Evolutionary conservation across 2,888 invertebrate species (phyloP), one percentile per base, ranked within the genome.

Genomic region (Thereva nobilitata): DNA sequence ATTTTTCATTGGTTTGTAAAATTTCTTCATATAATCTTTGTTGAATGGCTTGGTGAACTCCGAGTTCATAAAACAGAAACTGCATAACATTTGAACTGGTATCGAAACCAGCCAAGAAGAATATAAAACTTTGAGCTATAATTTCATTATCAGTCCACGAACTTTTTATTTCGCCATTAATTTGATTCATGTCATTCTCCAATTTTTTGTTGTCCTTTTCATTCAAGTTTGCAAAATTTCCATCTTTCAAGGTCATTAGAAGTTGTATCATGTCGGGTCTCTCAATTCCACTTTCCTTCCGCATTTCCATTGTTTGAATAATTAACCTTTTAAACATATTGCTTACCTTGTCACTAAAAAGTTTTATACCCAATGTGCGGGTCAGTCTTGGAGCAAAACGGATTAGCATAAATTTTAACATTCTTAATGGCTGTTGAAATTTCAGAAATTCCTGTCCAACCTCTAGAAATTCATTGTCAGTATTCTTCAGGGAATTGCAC

Each of bases 81-180:
- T 82, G 76, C 78, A 85, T 82, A 0, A 81, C 63, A 5, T 75
- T 72, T 0, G 80, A 73, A 0, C 77, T 75, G 0, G 84, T 84
- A 52, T 86, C 85, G 38, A 85, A 86, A 0, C 86, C 86, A 34
- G 84, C 86, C 34, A 85, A 75, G 72, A 86, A 84, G 76, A 86
- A 86, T 0, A 85, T 67, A 4, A 85, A 80, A 12, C 83, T 83
- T 76, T 87, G 87, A 0, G 86, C 84, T 0, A 85, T 82, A 9
- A 87, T 79, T 64, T 86, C 86, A 0, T 83, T 80, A 69, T 86
- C 84, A 5, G 72, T 75, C 79, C 80, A 79, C 35, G 76, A 73
- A 1, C 76, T 76, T 12, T 67, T 71, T 7, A 49, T 47, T 12
- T 49, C 47, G 12, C 54, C 56, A 47, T 64, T 71, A 72, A 12